Conservation (phyloP, 1,140 invertebrate genomes). For the Marisa cornuarietis region DNA sequence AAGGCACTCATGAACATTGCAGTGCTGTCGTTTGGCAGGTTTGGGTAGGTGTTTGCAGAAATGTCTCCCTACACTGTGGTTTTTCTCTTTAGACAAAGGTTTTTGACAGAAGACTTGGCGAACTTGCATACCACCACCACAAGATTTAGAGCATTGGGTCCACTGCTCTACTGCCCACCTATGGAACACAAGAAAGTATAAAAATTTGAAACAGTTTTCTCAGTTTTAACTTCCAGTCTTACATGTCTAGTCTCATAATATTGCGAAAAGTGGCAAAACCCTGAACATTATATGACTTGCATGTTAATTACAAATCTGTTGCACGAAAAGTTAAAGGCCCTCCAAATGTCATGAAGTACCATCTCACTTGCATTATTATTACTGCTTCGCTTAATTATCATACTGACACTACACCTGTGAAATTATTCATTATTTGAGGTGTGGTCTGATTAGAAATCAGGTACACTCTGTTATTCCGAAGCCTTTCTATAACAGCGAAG, state of each 20-base stretch:
- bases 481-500: not conserved
- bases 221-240: not conserved
- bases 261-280: not conserved
- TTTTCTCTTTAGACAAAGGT: slow-evolving; percentile 51
- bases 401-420: too few relatives aligned
- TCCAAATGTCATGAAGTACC: too few relatives aligned
- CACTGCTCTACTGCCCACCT: slow-evolving; percentile 57
- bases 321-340: slow-evolving; percentile 73
- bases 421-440: too few relatives aligned
- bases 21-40: slow-evolving; percentile 70
- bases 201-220: not conserved
- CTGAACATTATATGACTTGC: not conserved
- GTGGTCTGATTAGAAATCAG: too few relatives aligned
- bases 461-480: not conserved
- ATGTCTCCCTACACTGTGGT: slow-evolving; percentile 46
- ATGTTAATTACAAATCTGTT: slow-evolving; percentile 13
- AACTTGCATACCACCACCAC: slow-evolving; percentile 54
- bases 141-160: slow-evolving; percentile 48
- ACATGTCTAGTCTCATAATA: not conserved
- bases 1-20: slow-evolving; percentile 73
- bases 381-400: slow-evolving; percentile 50
- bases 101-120: slow-evolving; percentile 50
- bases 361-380: too few relatives aligned
- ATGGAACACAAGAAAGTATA: not conserved
- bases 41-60: slow-evolving; percentile 60